These are phyloP conservation scores for Atta texana DNA, from an alignment of 1,140 invertebrate genomes.

Conservation along the genomic window DNA sequence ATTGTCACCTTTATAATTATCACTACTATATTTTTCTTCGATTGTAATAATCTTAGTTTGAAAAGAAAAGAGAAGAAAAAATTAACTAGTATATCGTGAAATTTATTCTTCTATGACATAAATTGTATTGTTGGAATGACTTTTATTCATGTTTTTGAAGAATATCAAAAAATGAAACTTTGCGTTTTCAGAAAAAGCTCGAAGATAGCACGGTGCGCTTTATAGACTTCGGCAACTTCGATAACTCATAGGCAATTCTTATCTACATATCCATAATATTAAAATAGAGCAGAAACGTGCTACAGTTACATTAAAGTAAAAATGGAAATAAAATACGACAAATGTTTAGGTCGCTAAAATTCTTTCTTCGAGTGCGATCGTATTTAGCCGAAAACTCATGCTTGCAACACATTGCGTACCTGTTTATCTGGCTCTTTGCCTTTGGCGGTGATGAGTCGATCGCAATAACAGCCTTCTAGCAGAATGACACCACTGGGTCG, in stretches of 20 bases:
- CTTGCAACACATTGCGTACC: constrained; percentile 80
- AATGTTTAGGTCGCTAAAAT: not conserved
- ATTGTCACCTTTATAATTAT: too few species aligned
- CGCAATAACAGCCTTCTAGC: constrained; percentile 96
- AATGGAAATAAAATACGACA: not conserved
- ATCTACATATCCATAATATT: not conserved
- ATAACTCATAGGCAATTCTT: constrained; percentile 19
- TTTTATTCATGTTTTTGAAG: not conserved
- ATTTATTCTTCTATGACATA: not conserved
- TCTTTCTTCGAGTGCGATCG: not conserved
- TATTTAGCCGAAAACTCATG: not conserved
- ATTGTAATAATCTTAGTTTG: not conserved
- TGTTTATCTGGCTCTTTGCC: constrained; percentile 88
- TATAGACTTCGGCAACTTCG: not conserved
- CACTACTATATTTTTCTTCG: too few species aligned
- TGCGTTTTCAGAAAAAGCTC: not conserved
- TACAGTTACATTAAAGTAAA: not conserved
- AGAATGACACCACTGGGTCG: constrained; percentile 94
- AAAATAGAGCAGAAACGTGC: not conserved
- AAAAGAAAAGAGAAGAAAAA: not conserved
- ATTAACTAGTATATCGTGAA: not conserved
- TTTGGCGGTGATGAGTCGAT: constrained; percentile 89
- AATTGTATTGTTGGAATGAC: not conserved
- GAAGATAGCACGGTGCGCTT: not conserved
- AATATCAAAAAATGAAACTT: not conserved